These are phyloP conservation scores for Diglossa cyanea DNA, from an alignment of 2,797 vertebrate genomes.

Conservation along the genomic window DNA sequence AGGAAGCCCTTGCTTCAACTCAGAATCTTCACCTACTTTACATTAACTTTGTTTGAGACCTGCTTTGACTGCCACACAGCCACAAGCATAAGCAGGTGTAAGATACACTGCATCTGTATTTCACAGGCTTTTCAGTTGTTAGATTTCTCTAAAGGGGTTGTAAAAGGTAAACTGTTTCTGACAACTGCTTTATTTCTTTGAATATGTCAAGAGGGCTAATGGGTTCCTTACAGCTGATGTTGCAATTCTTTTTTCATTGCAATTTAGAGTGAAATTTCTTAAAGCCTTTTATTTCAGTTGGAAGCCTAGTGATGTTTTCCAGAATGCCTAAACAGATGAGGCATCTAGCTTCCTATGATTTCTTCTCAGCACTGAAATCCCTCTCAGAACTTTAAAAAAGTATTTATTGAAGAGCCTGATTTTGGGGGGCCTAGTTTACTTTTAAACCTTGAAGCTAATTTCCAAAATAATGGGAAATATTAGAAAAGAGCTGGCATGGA, in stretches of 20 bases:
- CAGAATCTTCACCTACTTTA: neutral
- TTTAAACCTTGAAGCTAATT: neutral
- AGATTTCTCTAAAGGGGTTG: neutral
- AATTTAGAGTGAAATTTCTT: neutral
- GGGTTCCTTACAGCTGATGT: neutral
- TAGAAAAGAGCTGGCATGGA: neutral
- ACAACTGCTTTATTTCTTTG: neutral
- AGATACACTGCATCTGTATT: neutral
- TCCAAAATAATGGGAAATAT: neutral
- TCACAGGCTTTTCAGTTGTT: neutral
- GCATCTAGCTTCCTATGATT: neutral
- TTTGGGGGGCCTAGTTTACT: neutral
- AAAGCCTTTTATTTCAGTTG: slow-evolving; percentile 5
- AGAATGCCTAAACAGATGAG: neutral
- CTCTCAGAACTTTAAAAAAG: neutral
- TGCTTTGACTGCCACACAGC: neutral
- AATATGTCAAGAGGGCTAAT: neutral
- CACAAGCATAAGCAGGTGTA: neutral
- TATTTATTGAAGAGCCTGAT: neutral
- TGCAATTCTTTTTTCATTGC: neutral
- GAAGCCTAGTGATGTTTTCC: neutral
- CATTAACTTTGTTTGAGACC: neutral
- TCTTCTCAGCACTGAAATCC: neutral
- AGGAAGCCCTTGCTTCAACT: neutral
- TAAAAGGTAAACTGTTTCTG: neutral